phyloP scores from a whole-genome alignment of 2,797 vertebrate species.

The Limosa lapponica region DNA sequence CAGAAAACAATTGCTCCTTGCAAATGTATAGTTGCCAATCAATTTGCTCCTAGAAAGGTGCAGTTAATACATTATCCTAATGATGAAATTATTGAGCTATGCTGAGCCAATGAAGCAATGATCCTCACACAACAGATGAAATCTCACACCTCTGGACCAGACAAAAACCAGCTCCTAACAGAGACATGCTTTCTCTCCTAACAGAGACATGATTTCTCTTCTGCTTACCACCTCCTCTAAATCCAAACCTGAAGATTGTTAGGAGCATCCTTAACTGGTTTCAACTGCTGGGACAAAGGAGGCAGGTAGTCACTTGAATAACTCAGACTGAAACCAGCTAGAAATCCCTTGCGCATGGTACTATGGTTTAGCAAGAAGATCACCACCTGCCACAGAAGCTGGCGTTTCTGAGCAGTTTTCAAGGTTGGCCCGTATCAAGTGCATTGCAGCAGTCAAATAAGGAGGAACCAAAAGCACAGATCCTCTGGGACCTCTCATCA shows the following conservation, averaged over 20 bases:
- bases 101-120: background rate
- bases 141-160: background rate
- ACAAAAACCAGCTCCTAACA: background rate
- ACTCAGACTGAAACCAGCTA: background rate
- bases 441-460: conserved; percentile 14
- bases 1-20: background rate
- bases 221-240: background rate
- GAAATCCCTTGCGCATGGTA: background rate
- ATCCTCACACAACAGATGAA: background rate
- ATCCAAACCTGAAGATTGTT: background rate
- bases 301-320: background rate
- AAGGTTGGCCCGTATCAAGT: background rate
- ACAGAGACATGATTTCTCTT: background rate
- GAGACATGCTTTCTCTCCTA: background rate
- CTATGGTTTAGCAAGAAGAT: background rate
- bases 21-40: background rate
- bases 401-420: background rate
- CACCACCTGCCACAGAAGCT: background rate
- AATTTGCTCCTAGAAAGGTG: background rate
- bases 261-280: background rate
- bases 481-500: conserved; percentile 57
- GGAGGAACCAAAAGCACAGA: conserved; percentile 18
- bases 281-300: background rate
- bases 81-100: background rate
- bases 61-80: background rate